Base-by-base conservation (phyloP, 2,113 vertebrate genomes). In the Limanda limanda region DNA sequence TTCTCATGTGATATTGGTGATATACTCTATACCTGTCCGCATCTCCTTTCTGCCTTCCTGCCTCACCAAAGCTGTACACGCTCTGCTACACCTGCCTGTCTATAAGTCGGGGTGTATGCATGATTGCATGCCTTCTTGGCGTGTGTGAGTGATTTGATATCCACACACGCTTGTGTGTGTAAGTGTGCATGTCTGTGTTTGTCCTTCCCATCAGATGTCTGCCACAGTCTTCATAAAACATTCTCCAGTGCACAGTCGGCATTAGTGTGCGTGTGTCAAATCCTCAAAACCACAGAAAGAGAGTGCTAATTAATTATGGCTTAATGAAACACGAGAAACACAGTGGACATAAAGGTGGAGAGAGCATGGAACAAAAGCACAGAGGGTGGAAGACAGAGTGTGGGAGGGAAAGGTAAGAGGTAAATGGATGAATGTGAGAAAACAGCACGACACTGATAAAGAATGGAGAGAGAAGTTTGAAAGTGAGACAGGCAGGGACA, bases 291-390 rank as follows among this genome's bases (percentile, higher is more conserved):
- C 79, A 87, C 80, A 69, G 83, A 91, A 88, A 69, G 86, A 71
- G 67, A 85, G 65, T 13, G 68, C 76, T 76, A 79, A 91, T 74
- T 83, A 82, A 87, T 92, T 88, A 86, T 79, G 79, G 78, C 70
- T 48, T 73, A 82, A 91, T 88, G 84, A 81, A 56, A 75, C 68
- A 78, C 37, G 2, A 47, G 54, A 77, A 52, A 76, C 35, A 27
- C 23, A 3, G 45, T 60, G 68, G 57, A 78, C 59, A 23, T 27
- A 60, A 7, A 27, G 71, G 45, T 63, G 70, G 66, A 69, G 76
- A 83, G 66, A 72, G 48, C 20, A 47, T 67, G 68, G 79, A 69
- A 78, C 47, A 75, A 81, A 81, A 47, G 51, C 51, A 37, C 45
- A 57, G 42, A 74, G 21, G 24, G 45, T 55, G 74, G 60, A 58